These are phyloP conservation scores for Monodelphis domestica DNA, from an alignment of 2,797 vertebrate genomes.

Conservation along the genomic window DNA sequence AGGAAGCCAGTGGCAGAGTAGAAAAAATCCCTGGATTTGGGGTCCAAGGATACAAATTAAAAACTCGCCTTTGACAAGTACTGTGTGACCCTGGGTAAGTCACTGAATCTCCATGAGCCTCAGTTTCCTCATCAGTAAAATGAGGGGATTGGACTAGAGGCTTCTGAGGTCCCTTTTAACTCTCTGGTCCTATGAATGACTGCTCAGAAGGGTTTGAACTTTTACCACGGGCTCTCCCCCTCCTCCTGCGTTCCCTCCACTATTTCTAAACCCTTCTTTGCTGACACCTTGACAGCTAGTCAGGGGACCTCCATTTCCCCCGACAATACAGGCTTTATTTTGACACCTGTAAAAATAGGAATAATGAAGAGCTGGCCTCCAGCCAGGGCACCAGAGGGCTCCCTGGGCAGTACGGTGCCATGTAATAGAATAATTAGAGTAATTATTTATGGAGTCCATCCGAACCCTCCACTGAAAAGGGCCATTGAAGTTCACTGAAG, in stretches of 20 bases:
- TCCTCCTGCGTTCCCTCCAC: background rate
- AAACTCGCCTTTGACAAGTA: background rate
- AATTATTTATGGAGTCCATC: slow-evolving; percentile 68
- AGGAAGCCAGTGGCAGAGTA: background rate
- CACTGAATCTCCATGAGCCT: background rate
- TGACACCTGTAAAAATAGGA: slow-evolving; percentile 31
- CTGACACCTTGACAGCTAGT: background rate
- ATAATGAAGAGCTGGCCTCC: background rate
- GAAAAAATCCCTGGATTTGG: too few relatives aligned
- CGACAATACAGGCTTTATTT: background rate
- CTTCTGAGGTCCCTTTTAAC: background rate
- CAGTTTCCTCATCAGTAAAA: background rate
- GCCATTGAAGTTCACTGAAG: slow-evolving; percentile 59
- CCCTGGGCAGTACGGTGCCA: slow-evolving; percentile 32
- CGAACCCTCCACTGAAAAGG: slow-evolving; percentile 56
- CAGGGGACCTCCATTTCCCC: background rate
- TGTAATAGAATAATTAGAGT: slow-evolving; percentile 57
- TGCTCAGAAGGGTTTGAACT: background rate
- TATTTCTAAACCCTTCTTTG: background rate
- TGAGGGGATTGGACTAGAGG: background rate
- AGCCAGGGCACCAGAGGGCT: slow-evolving; percentile 8
- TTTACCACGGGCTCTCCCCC: background rate
- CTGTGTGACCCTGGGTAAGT: background rate
- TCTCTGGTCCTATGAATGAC: background rate
- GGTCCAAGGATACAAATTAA: background rate